Base-by-base conservation (phyloP, 1,140 invertebrate species). In the Chironomus striatipennis region DNA sequence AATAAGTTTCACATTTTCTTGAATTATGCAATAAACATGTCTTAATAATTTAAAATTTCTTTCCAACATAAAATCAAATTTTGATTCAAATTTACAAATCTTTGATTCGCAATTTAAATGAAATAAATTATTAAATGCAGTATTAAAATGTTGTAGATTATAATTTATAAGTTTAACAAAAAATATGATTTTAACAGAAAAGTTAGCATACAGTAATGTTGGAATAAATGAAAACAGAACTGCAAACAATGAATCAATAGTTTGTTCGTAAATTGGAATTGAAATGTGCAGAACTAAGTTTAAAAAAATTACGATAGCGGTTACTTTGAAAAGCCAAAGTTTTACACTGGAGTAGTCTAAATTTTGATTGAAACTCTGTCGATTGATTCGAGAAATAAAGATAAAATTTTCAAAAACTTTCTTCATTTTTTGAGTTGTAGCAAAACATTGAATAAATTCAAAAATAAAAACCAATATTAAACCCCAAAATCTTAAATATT, bases 341-440 rank as follows among this genome's bases (percentile, higher is more conserved):
- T 20, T 17, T 0, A 67, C 64, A 67, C 64, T 67, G 15, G 2
- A 17, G 18, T 67, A 67, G 8, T 67, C 64, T 17, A 67, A 7
- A 2, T 17, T 18, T 17, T 67, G 64, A 8, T 67, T 12, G 18
- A 67, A 67, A 18, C 18, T 4, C 7, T 17, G 64, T 2, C 18
- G 64, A 67, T 17, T 17, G n/a, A 67, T 18, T n/a, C 8, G 15
- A 17, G 64, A 67, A 20, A 67, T 67, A 17, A 2, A 1, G 2
- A 67, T 3, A 20, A 67, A 67, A 67, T 67, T 67, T 7, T 7
- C n/a, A 67, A 67, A n/a, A 67, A 67, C 7, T 67, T 67, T 67
- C 64, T 67, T 67, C 15, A 20, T 18, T 20, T 17, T 67, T 67
- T 12, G 64, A 17, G 64, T 67, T 20, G 64, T 67, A 17, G 64